Percentiles rank a stretch among this genome's conserved stretches.
Evolutionary conservation across 2,888 invertebrate genomes (phyloP).

Genomic region (Xestia xanthographa): DNA sequence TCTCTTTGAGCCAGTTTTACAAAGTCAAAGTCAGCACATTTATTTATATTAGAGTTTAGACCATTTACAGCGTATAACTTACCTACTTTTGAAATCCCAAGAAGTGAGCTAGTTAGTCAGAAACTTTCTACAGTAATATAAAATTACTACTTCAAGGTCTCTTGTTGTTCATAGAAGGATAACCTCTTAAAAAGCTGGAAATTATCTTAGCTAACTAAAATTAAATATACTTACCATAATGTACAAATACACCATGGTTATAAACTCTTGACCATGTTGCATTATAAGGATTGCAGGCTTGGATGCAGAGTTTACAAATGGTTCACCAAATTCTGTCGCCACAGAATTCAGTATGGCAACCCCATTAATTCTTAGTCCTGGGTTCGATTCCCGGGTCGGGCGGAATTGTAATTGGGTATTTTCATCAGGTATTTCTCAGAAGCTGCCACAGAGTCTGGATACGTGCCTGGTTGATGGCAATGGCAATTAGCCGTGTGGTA

Average conservation of each 20-base stretch:
- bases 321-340: background rate
- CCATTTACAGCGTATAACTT: background rate
- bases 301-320: too few relatives aligned
- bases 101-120: slow-evolving; percentile 1
- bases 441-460: too few relatives aligned
- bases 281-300: too few relatives aligned
- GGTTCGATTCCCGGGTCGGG: too few relatives aligned
- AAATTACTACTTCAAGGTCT: background rate
- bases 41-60: slow-evolving; percentile 6
- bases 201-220: background rate
- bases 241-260: background rate
- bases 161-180: background rate
- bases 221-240: background rate
- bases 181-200: background rate
- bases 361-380: too few relatives aligned
- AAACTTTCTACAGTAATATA: slow-evolving; percentile 5
- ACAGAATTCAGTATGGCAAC: background rate
- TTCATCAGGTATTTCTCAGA: too few relatives aligned
- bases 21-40: slow-evolving; percentile 22
- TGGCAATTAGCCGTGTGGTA: too few relatives aligned
- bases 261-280: background rate
- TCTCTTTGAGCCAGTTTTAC: background rate
- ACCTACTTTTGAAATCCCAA: background rate
- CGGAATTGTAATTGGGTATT: too few relatives aligned
- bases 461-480: too few relatives aligned